phyloP scores from a whole-genome alignment of 2,888 invertebrate species.

The Erynnis tages region DNA sequence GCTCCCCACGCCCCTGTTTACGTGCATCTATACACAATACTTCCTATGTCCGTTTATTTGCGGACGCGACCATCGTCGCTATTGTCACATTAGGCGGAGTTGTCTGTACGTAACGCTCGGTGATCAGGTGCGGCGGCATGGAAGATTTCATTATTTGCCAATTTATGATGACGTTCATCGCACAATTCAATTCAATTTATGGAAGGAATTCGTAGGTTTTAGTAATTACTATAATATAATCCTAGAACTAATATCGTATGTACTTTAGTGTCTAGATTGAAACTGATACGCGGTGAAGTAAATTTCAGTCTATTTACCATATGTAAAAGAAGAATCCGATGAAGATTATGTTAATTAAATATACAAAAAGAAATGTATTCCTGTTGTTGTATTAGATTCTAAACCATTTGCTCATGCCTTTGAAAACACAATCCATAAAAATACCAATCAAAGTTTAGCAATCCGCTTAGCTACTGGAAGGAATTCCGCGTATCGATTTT shows the following conservation, averaged over 20 bases:
- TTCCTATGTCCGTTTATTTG: conserved; percentile 40
- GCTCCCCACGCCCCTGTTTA: conserved; percentile 46
- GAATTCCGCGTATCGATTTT: neutral
- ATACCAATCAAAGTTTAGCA: neutral
- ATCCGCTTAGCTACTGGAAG: neutral
- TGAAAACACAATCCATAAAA: neutral
- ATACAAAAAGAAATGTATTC: no score
- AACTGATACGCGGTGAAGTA: no score
- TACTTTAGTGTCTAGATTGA: no score
- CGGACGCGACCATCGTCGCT: conserved; percentile 9
- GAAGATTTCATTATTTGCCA: neutral
- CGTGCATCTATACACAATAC: conserved; percentile 38
- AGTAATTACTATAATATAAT: no score
- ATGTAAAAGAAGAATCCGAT: no score
- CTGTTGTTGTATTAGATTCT: no score
- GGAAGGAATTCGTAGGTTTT: no score
- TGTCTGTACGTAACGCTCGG: neutral
- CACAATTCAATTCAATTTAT: neutral
- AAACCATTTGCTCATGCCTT: no score
- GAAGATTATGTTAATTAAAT: no score
- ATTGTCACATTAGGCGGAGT: conserved; percentile 11
- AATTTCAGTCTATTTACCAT: no score
- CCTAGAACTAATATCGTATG: no score
- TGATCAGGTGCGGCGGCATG: neutral
- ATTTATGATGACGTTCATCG: neutral